These are phyloP conservation scores for Nomada flava DNA, from an alignment of 2,888 invertebrate genomes.

Conservation along the genomic window DNA sequence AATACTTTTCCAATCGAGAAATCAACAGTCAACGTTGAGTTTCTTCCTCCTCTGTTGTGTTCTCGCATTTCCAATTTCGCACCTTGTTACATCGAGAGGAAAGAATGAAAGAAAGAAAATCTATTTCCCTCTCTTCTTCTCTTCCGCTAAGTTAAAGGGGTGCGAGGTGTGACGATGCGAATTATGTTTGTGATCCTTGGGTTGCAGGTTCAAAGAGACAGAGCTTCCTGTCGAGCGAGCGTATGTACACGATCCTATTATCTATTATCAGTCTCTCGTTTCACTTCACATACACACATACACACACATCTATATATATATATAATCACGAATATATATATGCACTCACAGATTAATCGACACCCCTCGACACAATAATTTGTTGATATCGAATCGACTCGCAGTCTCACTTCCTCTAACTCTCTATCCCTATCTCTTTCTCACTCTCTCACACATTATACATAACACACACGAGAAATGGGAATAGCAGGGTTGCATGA, in stretches of 20 bases:
- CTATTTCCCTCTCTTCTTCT: background rate
- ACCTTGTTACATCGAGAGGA: slow-evolving; percentile 10
- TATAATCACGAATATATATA: slow-evolving; percentile 4
- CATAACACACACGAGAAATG: background rate
- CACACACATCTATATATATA: slow-evolving; percentile 43
- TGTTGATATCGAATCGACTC: slow-evolving; percentile 35
- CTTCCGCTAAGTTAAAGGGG: slow-evolving; percentile 61
- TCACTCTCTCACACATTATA: background rate
- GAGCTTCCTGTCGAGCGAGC: slow-evolving; percentile 93
- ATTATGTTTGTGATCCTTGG: slow-evolving; percentile 82
- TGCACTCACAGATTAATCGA: background rate
- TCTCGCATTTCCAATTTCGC: slow-evolving; percentile 5
- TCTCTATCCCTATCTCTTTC: background rate
- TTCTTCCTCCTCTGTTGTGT: background rate
- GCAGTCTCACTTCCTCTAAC: background rate
- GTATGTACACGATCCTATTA: slow-evolving; percentile 89
- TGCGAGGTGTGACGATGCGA: slow-evolving; percentile 72
- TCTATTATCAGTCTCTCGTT: slow-evolving; percentile 79
- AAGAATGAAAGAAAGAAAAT: background rate
- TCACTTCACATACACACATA: slow-evolving; percentile 53
- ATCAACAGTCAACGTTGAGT: background rate
- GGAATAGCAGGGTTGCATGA: slow-evolving; percentile 27
- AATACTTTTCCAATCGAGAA: background rate
- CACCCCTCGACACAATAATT: slow-evolving; percentile 67
- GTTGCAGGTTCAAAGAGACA: slow-evolving; percentile 94